Evolutionary conservation across 92 coral and sea anemone species (phyloP).

Genomic region (Epizoanthus scotinus): DNA sequence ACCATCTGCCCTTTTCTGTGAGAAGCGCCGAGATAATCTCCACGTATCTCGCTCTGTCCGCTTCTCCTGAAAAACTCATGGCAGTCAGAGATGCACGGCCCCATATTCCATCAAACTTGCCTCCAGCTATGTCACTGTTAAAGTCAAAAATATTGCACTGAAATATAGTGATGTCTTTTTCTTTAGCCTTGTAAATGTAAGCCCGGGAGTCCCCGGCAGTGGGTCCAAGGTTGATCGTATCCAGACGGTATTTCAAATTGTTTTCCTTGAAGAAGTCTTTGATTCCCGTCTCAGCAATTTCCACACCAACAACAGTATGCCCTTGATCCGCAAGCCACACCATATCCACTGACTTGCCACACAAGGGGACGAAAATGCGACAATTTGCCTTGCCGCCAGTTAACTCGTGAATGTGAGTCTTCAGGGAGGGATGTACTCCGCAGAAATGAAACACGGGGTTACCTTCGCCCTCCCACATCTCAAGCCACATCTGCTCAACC

Average conservation of each 20-base stretch:
- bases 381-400: constrained; percentile 42
- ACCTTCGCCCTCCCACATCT: not conserved
- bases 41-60: constrained; percentile 39
- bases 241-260: constrained; percentile 47
- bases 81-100: constrained; percentile 70
- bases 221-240: constrained; percentile 33
- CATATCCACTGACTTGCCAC: constrained; percentile 72
- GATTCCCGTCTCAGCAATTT: constrained; percentile 52
- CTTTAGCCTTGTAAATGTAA: constrained; percentile 44
- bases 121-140: constrained; percentile 44
- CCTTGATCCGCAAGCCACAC: constrained; percentile 80
- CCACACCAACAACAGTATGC: constrained; percentile 71
- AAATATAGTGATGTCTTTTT: constrained; percentile 60
- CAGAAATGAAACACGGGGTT: constrained; percentile 18
- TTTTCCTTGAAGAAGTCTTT: constrained; percentile 65
- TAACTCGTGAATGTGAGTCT: constrained; percentile 54
- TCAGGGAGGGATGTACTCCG: constrained; percentile 53
- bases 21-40: constrained; percentile 52
- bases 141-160: constrained; percentile 51
- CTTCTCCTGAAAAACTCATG: constrained; percentile 34
- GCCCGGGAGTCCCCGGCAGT: constrained; percentile 14
- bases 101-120: constrained; percentile 75
- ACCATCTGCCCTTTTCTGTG: constrained; percentile 52
- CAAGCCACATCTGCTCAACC: constrained; percentile 9
- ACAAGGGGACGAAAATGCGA: constrained; percentile 69